Conservation (phyloP, 2,888 invertebrate genomes). For the Oithona nana region DNA sequence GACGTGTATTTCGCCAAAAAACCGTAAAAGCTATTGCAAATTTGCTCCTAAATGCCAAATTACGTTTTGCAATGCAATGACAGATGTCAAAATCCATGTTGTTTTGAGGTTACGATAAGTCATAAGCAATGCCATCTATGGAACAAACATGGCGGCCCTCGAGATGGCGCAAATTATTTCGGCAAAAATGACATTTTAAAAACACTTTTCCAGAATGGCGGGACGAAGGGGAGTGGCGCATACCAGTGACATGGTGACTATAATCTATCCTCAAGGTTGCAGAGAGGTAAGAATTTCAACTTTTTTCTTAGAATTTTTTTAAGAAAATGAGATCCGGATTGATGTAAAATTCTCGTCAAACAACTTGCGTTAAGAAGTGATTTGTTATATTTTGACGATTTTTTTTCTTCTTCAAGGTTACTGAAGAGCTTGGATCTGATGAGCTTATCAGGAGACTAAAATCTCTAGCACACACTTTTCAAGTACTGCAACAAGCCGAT, state of each 20-base stretch:
- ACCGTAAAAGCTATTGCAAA: no score
- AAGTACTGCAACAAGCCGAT: slow-evolving; percentile 48
- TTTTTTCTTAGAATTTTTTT: not conserved
- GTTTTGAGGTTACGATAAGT: not conserved
- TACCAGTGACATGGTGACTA: slow-evolving; percentile 27
- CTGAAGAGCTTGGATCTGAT: slow-evolving; percentile 84
- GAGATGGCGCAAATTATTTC: not conserved
- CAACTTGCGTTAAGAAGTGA: no score
- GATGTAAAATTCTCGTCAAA: no score
- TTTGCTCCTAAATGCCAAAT: no score
- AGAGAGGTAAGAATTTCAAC: slow-evolving; percentile 39
- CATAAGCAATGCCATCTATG: not conserved
- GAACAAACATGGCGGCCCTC: not conserved
- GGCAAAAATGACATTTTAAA: no score
- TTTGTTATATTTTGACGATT: not conserved
- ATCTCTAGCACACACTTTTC: slow-evolving; percentile 39
- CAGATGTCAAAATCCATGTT: no score
- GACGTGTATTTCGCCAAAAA: not conserved
- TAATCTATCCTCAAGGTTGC: slow-evolving; percentile 84
- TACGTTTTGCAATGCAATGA: no score
- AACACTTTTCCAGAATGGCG: no score
- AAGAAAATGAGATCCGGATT: no score
- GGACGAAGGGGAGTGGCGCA: not conserved
- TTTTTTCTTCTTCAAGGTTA: slow-evolving; percentile 30
- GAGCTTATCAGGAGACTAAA: slow-evolving; percentile 84